Evolutionary conservation across 92 coral and sea anemone genomes (phyloP).

Genomic region (Parazoanthus atlanticus): DNA sequence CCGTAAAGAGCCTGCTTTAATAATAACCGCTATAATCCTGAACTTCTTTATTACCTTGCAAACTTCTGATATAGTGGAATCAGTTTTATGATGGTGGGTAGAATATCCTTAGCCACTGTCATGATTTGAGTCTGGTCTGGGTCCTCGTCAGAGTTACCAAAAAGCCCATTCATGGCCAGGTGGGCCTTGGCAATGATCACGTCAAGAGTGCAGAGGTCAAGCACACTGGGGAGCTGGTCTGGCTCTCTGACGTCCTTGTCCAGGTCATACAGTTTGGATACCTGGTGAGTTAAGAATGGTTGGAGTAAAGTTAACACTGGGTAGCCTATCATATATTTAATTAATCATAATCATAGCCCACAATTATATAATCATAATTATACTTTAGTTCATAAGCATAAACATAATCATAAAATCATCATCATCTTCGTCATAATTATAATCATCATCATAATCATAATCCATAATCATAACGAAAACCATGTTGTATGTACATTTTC

Average conservation of each 20-base stretch:
- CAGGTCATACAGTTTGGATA: constrained; percentile 49
- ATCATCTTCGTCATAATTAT: too few relatives aligned
- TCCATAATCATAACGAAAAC: too few relatives aligned
- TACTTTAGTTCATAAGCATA: too few relatives aligned
- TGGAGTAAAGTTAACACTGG: too few relatives aligned
- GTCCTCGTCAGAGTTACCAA: constrained; percentile 83
- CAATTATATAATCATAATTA: too few relatives aligned
- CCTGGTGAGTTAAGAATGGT: constrained; percentile 36
- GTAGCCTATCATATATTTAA: too few relatives aligned
- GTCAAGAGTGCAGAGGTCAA: constrained; percentile 77
- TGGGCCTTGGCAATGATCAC: constrained; percentile 79
- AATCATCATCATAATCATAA: too few relatives aligned
- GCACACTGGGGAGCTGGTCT: constrained; percentile 81
- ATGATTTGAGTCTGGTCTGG: constrained; percentile 74
- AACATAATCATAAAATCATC: too few relatives aligned
- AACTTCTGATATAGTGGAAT: constrained; percentile 85
- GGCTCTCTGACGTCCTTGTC: constrained; percentile 54
- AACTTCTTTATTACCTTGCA: constrained; percentile 70
- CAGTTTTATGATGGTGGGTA: constrained; percentile 70
- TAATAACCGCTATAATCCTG: not conserved
- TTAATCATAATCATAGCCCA: too few relatives aligned
- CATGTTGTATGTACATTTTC: too few relatives aligned
- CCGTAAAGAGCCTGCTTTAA: too few relatives aligned
- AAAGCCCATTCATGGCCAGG: constrained; percentile 65
- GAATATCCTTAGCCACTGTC: constrained; percentile 75